A percentile compares a stretch with the other conserved stretches of the same genome.
phyloP scores from a whole-genome alignment of 2,888 invertebrate genomes.

The Diploptera punctata region DNA sequence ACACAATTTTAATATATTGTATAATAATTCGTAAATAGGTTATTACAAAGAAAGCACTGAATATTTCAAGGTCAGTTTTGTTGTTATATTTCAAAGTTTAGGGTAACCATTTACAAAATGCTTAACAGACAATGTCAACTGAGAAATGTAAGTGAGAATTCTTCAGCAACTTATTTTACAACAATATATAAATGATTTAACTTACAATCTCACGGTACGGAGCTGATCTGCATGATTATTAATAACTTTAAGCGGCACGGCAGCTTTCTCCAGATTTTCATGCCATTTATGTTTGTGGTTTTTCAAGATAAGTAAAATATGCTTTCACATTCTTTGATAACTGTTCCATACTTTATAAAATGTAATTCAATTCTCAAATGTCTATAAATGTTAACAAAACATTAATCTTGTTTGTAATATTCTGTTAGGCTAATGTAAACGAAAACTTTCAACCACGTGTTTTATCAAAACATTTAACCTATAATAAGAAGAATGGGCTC shows the following conservation, averaged over 20 bases:
- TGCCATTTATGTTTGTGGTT: constrained; percentile 16
- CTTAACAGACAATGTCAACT: background rate
- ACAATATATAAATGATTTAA: background rate
- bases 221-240: constrained; percentile 36
- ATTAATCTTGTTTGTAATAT: background rate
- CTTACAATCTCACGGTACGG: constrained; percentile 27
- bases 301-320: constrained; percentile 27
- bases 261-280: constrained; percentile 9
- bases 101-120: background rate
- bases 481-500: background rate
- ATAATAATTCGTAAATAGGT: too few species aligned
- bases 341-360: too few species aligned
- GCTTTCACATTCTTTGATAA: constrained; percentile 26
- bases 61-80: too few species aligned
- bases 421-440: background rate
- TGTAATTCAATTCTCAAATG: too few species aligned
- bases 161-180: background rate
- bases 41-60: too few species aligned
- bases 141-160: background rate
- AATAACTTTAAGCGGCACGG: constrained; percentile 14
- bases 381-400: background rate
- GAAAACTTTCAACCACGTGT: background rate
- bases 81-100: background rate
- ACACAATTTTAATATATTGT: too few species aligned
- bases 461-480: background rate